phyloP scores from a whole-genome alignment of 2,113 vertebrate genomes.

The Halcyon senegalensis region DNA sequence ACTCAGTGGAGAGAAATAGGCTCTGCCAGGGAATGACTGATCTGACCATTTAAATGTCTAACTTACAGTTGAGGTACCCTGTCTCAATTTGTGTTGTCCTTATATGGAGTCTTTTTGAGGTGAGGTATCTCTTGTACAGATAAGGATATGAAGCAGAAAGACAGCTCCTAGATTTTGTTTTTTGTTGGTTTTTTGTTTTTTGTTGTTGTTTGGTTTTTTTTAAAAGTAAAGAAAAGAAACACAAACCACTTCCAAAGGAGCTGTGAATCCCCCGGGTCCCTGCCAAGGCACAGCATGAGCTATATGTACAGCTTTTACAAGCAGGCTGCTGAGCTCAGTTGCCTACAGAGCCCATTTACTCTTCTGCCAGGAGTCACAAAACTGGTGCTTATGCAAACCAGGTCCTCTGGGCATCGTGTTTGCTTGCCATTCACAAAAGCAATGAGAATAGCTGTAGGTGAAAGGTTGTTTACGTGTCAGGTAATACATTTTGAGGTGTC shows the following conservation, averaged over 20 bases:
- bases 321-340: not conserved
- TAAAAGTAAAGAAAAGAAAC: not conserved
- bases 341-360: not conserved
- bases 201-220: not conserved
- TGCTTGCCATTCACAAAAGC: not conserved
- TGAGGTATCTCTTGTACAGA: not conserved
- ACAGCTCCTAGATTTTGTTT: not conserved
- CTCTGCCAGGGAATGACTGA: slow-evolving; percentile 24
- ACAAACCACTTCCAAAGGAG: not conserved
- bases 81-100: not conserved
- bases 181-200: too few species aligned
- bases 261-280: not conserved
- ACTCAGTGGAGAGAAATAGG: slow-evolving; percentile 27
- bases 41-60: slow-evolving; percentile 1
- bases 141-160: not conserved
- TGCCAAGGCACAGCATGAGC: not conserved
- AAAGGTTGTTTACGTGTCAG: not conserved
- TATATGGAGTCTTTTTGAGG: not conserved
- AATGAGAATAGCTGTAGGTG: not conserved
- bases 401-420: not conserved
- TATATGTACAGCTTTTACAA: not conserved
- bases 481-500: not conserved
- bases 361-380: not conserved
- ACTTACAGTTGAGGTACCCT: not conserved
- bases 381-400: not conserved